Base-by-base conservation (phyloP, 2,797 vertebrate genomes). In the Tenualosa thibaudeaui region DNA sequence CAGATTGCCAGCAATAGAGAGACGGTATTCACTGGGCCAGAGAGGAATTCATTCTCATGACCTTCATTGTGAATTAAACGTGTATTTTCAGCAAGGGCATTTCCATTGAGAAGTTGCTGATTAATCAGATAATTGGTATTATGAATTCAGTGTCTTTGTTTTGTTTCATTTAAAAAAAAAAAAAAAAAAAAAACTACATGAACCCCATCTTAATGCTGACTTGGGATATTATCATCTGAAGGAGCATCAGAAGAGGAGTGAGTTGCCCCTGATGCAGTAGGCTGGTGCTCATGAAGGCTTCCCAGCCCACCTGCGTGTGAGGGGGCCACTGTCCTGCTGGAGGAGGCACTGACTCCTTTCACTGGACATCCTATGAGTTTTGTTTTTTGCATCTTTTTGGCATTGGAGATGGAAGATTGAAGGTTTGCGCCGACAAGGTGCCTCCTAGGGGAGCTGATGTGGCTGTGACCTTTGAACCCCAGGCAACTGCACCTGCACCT, bases 401-500 rank as follows among this genome's bases (percentile, higher is more conserved):
- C 71, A 19, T 78, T 46, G 71, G 71, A 78, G 37, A 75, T 6
- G 15, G 71, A 40, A 15, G 40, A 22, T 5, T 8, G 40, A 78
- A 43, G 71, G 37, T 17, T 78, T 9, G 71, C 7, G 71, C 71
- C 6, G 37, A 43, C 13, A 46, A 1, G 37, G 71, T 19, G 15
- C 5, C 71, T 22, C 5, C 71, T 8, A 31, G 65, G 65, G 65
- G 31, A 71, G 65, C 31, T 37, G 90, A 91, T 90, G 85, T 88
- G 87, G 85, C 82, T 87, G 88, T 89, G 90, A 87, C 90, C 91
- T 87, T 90, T 90, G 40, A 37, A 43, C 83, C 86, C 87, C 91
- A 90, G 91, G 91, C 46, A 49, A 1, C 93, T 93, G 91, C 46
- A 49, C 46, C 93, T 93, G 91, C 92, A 93, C 91, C 91, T 92